Base-by-base conservation (phyloP, 2,888 invertebrate species). In the Apamea sordens region DNA sequence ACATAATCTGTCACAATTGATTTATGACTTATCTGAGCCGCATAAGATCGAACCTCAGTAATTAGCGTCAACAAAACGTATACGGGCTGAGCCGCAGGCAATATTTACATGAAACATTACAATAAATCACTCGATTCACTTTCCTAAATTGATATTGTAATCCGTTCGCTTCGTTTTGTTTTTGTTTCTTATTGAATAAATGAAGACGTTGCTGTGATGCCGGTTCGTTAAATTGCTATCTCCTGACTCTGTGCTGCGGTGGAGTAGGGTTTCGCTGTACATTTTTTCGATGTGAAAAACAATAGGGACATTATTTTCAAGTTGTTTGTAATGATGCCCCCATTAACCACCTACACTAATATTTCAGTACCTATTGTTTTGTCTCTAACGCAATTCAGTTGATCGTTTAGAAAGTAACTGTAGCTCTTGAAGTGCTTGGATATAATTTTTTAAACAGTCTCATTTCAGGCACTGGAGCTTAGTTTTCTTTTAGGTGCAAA, bases 101-200 rank as follows among this genome's bases (percentile, higher is more conserved):
- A 94, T 95, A 95, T 96, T 95, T 95, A 95, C 95, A 95, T 94
- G 94, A 86, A 89, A 91, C 93, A 92, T 91, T 91, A 92, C 94
- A 94, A 97, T 97, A 96, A 96, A 96, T 97, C 96, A 96, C 92
- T 92, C 91, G 93, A 89, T 95, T 95, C 96, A 96, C 96, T 96
- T 97, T 96, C 94, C 96, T 97, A 97, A 97, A 97, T 96, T 97
- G 96, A 97, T 97, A 97, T 97, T 96, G 96, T 96, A 96, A 97
- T 96, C 95, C 95, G 94, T 92, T 93, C 73, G 86, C 87, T 81
- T 85, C 88, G 91, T 94, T 93, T 94, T 95, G 93, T 94, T 96
- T 93, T 95, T 95, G 93, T 95, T 96, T 93, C 91, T 88, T 90
- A 91, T 94, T 92, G 94, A 94, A 96, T 96, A 96, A 96, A 96